These are phyloP conservation scores for Emydura subglobosa DNA, from an alignment of 2,113 vertebrate genomes.

Conservation along the genomic window DNA sequence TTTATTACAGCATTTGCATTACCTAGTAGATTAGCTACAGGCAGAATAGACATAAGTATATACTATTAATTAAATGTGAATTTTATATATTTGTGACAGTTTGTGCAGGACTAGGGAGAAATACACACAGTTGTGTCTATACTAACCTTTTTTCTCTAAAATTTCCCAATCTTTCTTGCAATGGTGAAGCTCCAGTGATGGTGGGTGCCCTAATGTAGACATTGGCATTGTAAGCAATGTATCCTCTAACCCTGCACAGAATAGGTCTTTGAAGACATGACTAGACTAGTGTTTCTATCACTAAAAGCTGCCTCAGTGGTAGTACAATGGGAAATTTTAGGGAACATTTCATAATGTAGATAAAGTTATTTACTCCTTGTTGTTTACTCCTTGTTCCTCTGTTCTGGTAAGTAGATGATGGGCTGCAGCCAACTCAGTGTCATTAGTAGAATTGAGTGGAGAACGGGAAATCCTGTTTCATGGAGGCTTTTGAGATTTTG, in stretches of 20 bases:
- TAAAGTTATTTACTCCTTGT: not conserved
- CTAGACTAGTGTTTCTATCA: not conserved
- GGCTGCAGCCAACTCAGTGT: not conserved
- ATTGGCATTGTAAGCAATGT: not conserved
- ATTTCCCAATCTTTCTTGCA: not conserved
- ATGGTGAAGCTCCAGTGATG: not conserved
- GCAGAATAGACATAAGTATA: slow-evolving; percentile 47
- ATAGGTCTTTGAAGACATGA: not conserved
- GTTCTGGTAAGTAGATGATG: not conserved
- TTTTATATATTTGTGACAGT: slow-evolving; percentile 4
- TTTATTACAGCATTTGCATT: slow-evolving; percentile 59
- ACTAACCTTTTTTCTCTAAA: not conserved
- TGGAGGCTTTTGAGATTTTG: not conserved
- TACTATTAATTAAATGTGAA: slow-evolving; percentile 29
- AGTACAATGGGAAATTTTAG: not conserved
- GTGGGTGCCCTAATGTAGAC: not conserved
- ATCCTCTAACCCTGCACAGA: not conserved
- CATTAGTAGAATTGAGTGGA: not conserved
- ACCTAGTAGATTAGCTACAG: slow-evolving; percentile 49
- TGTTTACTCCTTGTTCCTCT: not conserved
- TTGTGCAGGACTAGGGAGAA: not conserved
- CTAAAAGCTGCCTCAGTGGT: not conserved
- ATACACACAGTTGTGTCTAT: not conserved
- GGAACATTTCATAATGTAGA: not conserved
- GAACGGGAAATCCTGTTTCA: not conserved